Base-by-base conservation (phyloP, 1,140 invertebrate species). In the Leguminivora glycinivorella region DNA sequence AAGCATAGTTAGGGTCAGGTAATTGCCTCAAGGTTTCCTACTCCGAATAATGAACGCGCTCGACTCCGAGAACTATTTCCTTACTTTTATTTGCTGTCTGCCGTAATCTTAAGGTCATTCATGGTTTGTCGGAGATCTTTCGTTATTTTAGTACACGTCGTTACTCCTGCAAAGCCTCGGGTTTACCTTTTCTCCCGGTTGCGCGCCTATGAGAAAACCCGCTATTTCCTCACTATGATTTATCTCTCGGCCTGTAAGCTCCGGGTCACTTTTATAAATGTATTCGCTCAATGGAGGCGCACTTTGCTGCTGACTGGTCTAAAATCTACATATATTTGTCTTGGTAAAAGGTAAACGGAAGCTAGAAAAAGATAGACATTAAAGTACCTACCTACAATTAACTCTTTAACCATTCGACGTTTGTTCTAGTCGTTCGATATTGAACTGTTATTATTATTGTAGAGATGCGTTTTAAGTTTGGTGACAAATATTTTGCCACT, bases 261-360 rank as follows among this genome's bases (percentile, higher is more conserved):
- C 79, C 75, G 85, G 86, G 86, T 91, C 89, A 88, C 83, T 89
- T 88, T 87, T 89, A 91, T 89, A 88, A 89, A 90, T 89, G 83
- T 87, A 85, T 88, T 84, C 82, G 81, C 47, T 52, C 47, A 52
- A 22, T 52, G 47, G 19, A 52, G 47, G 47, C 47, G n/a, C 19
- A 52, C 19, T 52, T 52, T 52, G 47, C 47, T 22, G 43, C 43
- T 47, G n/a, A 47, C 43, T 47, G 17, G 43, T 17, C 43, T 47
- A 17, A 47, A 47, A 17, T 47, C 6, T 47, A 22, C 47, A 22
- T 22, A 19, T 22, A 52, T 52, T 52, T 52, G 19, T 22, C 10
- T 38, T 38, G 34, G 34, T 38, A 38, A 38, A 12, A 38, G 10
- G 10, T 38, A 38, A 38, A 12, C 1, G 34, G 34, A 38, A 14